Evolutionary conservation across 2,113 vertebrate species (phyloP).

Genomic region (Chloropsis hardwickii): DNA sequence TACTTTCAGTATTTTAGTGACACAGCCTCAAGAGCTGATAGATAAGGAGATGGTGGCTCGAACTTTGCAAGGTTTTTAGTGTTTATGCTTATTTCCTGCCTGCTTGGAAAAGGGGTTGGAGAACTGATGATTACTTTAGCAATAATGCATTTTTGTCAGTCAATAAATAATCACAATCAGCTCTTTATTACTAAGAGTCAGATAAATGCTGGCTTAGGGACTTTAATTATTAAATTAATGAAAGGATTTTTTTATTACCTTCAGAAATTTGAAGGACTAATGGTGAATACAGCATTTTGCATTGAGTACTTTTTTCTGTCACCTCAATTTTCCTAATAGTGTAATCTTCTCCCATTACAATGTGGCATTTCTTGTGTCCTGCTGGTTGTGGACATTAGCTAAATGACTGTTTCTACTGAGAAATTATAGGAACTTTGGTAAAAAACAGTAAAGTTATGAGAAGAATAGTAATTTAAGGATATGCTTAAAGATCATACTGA

Average conservation of each 20-base stretch:
- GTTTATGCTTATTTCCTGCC: neutral
- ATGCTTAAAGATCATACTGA: neutral
- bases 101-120: neutral
- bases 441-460: neutral
- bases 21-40: neutral
- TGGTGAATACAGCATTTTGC: neutral
- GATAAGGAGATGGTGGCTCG: rapidly evolving
- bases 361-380: neutral
- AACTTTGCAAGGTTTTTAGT: neutral
- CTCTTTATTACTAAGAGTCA: neutral
- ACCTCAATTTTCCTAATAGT: neutral
- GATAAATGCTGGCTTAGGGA: neutral
- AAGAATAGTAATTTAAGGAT: neutral
- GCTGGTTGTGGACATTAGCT: neutral
- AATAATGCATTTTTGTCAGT: neutral
- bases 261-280: neutral
- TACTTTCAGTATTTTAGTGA: neutral
- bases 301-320: neutral
- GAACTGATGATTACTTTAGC: neutral
- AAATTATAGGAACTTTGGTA: neutral
- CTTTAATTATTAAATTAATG: neutral
- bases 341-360: neutral
- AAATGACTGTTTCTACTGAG: neutral
- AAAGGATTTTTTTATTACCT: neutral
- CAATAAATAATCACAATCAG: neutral